Conservation (phyloP, 2,888 invertebrate genomes). For the Eupithecia vulgata region DNA sequence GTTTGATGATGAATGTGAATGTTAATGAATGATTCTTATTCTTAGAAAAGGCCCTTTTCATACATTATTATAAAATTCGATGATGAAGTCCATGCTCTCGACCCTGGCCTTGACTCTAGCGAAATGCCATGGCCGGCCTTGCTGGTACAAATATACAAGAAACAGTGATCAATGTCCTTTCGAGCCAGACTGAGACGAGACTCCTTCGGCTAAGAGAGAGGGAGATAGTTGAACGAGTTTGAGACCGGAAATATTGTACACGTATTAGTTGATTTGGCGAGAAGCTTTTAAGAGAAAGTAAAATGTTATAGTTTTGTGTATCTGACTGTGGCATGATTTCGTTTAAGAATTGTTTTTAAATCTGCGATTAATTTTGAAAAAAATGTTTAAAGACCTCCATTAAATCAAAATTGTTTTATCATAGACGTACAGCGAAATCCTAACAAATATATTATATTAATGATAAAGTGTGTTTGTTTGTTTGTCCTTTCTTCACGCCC, state of each 20-base stretch:
- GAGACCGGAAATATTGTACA: constrained; percentile 69
- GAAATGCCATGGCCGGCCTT: constrained; percentile 52
- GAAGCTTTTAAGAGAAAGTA: constrained; percentile 8
- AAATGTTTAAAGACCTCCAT: not conserved
- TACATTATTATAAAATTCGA: not conserved
- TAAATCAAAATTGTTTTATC: not conserved
- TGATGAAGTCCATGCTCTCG: not conserved
- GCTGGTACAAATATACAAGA: constrained; percentile 48
- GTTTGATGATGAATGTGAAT: too few relatives aligned
- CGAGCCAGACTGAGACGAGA: constrained; percentile 3
- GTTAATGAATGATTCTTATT: too few relatives aligned
- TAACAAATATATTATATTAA: too few relatives aligned
- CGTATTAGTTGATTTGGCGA: constrained; percentile 49
- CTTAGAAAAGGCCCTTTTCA: too few relatives aligned
- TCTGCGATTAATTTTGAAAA: not conserved
- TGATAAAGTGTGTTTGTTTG: too few relatives aligned
- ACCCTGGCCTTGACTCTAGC: constrained; percentile 30
- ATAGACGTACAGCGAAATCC: too few relatives aligned
- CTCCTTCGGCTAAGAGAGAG: not conserved
- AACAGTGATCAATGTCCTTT: constrained; percentile 40
- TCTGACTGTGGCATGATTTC: not conserved
- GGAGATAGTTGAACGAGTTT: constrained; percentile 49
- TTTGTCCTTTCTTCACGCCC: too few relatives aligned
- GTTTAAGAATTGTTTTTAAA: not conserved
- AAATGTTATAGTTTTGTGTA: not conserved